A percentile compares a stretch with the other conserved stretches of the same genome.
Evolutionary conservation across 23 tunicate species (phyloP).

Genomic region (Diplosoma virens): DNA sequence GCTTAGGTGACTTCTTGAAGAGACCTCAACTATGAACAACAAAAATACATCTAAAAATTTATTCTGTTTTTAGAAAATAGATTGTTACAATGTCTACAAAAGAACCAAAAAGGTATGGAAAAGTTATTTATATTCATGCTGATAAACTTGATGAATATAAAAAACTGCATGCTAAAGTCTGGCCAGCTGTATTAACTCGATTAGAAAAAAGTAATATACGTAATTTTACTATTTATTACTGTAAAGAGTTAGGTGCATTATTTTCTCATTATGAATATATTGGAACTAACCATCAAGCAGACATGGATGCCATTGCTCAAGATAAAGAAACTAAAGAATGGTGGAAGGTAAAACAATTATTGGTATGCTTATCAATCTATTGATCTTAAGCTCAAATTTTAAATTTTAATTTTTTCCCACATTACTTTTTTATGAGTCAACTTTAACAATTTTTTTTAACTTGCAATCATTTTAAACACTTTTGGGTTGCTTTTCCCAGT

Average conservation of each 20-base stretch:
- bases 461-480: too few species aligned
- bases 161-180: slow-evolving; percentile 64
- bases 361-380: too few species aligned
- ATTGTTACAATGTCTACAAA: slow-evolving; percentile 24
- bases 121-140: slow-evolving; percentile 46
- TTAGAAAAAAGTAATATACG: slow-evolving; percentile 74
- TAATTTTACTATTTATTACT: slow-evolving; percentile 81
- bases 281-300: slow-evolving; percentile 64
- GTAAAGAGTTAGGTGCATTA: slow-evolving; percentile 76
- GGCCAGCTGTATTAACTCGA: slow-evolving; percentile 74
- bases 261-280: slow-evolving; percentile 85
- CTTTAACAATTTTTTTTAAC: too few species aligned
- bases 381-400: too few species aligned
- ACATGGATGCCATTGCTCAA: slow-evolving; percentile 64
- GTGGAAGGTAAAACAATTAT: slow-evolving; percentile 99
- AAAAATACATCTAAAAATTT: too few species aligned
- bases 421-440: too few species aligned
- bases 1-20: too few species aligned
- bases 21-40: too few species aligned
- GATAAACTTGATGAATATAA: slow-evolving; percentile 83
- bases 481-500: too few species aligned
- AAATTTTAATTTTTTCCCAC: too few species aligned
- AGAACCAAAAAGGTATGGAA: slow-evolving; percentile 63
- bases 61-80: neutral
- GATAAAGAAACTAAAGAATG: slow-evolving; percentile 69